Conservation (phyloP, 2,797 vertebrate species). For the Alectoris magna region DNA sequence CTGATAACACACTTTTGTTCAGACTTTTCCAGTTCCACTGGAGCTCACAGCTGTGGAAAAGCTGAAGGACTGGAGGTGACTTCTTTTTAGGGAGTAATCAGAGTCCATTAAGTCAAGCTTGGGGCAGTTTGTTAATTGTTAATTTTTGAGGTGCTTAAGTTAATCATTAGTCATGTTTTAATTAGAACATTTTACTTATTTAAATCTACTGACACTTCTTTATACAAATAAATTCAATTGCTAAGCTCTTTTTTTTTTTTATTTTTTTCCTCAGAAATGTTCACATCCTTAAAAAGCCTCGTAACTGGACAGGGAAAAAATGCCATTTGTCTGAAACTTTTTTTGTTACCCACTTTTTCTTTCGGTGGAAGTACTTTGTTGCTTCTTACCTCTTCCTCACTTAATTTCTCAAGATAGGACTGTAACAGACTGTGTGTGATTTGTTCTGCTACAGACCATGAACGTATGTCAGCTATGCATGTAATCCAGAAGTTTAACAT, state of each 20-base stretch:
- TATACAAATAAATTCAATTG: background rate
- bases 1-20: background rate
- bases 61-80: background rate
- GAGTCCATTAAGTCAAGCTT: background rate
- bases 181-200: background rate
- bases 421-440: background rate
- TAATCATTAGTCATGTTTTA: background rate
- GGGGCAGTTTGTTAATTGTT: background rate
- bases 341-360: background rate
- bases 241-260: background rate
- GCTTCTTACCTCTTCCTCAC: background rate
- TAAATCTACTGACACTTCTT: background rate
- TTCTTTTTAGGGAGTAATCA: background rate
- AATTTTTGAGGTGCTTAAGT: background rate
- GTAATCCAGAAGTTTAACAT: slow-evolving; percentile 39
- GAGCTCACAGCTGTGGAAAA: background rate
- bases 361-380: background rate
- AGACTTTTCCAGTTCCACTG: background rate
- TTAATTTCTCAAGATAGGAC: background rate
- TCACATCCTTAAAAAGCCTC: background rate
- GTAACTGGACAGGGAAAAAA: background rate
- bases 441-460: background rate
- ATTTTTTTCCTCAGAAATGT: background rate
- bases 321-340: background rate
- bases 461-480: slow-evolving; percentile 55